Percentiles rank a stretch among this genome's conserved stretches.
phyloP scores from a whole-genome alignment of 2,888 invertebrate genomes.

The Cosmorhoe ocellata region DNA sequence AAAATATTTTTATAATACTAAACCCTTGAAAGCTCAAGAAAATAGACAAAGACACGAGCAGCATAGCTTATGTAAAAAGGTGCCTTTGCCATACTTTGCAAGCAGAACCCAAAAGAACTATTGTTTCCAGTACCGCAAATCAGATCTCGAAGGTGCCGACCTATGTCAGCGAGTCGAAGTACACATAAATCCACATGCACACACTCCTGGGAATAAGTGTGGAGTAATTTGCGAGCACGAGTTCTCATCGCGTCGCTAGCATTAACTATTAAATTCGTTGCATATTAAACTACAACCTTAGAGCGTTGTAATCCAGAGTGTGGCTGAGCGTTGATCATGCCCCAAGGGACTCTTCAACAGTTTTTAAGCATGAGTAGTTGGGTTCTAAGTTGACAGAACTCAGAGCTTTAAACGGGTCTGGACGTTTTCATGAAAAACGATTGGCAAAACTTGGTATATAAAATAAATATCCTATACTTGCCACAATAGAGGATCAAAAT shows the following conservation, averaged over 20 bases:
- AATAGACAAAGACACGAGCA: too few relatives aligned
- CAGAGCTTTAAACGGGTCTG: slow-evolving; percentile 5
- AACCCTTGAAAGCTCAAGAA: too few relatives aligned
- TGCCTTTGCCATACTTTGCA: too few relatives aligned
- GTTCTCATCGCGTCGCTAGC: slow-evolving; percentile 68
- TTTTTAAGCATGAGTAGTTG: slow-evolving; percentile 42
- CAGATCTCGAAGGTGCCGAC: slow-evolving; percentile 54
- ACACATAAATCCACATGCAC: slow-evolving; percentile 68
- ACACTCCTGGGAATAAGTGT: slow-evolving; percentile 68
- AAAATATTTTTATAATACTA: too few relatives aligned
- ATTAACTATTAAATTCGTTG: slow-evolving; percentile 82
- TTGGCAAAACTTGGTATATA: too few relatives aligned
- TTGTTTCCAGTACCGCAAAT: slow-evolving; percentile 34
- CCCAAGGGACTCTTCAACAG: slow-evolving; percentile 51
- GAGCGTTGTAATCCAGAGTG: slow-evolving; percentile 63
- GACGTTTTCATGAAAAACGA: not conserved
- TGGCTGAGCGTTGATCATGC: slow-evolving; percentile 50
- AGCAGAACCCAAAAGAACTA: not conserved
- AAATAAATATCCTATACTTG: too few relatives aligned
- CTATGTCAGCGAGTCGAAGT: slow-evolving; percentile 64
- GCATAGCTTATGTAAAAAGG: too few relatives aligned
- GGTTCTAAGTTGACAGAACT: slow-evolving; percentile 21
- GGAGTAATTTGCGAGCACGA: slow-evolving; percentile 76
- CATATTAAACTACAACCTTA: slow-evolving; percentile 77
- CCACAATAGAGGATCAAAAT: too few relatives aligned